Conservation (phyloP, 1,140 invertebrate genomes). For the Pinna nobilis region DNA sequence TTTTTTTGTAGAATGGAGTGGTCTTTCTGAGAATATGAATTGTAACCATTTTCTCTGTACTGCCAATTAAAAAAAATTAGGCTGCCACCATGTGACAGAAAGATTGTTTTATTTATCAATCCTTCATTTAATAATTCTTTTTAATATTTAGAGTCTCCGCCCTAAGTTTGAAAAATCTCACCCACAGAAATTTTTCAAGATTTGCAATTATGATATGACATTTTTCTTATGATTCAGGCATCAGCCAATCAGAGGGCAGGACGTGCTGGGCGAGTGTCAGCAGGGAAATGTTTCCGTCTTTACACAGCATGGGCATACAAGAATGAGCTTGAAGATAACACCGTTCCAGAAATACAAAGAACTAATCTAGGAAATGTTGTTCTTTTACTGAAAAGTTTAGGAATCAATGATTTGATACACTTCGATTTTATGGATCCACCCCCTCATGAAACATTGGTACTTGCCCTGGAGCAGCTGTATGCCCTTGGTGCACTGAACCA, state of each 20-base stretch:
- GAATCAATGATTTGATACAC: constrained; percentile 96
- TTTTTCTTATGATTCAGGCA: constrained; percentile 53
- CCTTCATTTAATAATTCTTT: background rate
- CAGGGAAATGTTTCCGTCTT: constrained; percentile 97
- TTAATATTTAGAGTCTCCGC: background rate
- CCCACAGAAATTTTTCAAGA: too few relatives aligned
- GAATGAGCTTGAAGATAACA: constrained; percentile 98
- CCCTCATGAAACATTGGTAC: constrained; percentile 94
- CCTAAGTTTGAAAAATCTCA: too few relatives aligned
- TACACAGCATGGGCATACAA: constrained; percentile 95
- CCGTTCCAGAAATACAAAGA: constrained; percentile 87
- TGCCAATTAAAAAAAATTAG: too few relatives aligned
- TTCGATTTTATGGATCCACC: constrained; percentile 99
- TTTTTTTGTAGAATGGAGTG: too few relatives aligned
- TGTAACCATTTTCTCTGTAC: too few relatives aligned
- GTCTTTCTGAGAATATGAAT: too few relatives aligned
- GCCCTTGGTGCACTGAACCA: constrained; percentile 99
- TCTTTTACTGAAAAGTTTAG: constrained; percentile 73
- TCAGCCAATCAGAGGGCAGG: constrained; percentile 74
- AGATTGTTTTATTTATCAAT: background rate
- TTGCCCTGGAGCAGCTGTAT: constrained; percentile 98
- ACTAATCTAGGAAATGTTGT: constrained; percentile 76
- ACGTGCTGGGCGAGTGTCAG: constrained; percentile 73
- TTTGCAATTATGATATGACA: background rate
- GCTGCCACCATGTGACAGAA: background rate